These are phyloP conservation scores for Poecilia wingei DNA, from an alignment of 2,797 vertebrate genomes.

Conservation along the genomic window DNA sequence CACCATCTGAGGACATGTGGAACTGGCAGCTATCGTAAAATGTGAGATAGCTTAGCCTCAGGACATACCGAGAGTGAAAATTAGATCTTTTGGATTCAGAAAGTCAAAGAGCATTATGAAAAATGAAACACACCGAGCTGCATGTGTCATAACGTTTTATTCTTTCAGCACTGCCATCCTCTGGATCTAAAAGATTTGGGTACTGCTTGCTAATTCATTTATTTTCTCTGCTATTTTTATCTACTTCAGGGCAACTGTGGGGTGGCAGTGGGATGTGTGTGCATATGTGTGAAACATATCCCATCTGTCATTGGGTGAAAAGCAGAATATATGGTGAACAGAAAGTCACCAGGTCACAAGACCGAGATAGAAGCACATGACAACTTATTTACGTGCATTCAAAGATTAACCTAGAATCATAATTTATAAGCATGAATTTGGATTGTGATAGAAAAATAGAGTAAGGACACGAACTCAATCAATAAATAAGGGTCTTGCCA, in stretches of 20 bases:
- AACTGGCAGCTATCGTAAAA: conserved; percentile 78
- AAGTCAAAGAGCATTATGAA: conserved; percentile 69
- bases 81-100: conserved; percentile 64
- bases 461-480: not conserved
- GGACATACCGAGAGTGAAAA: conserved; percentile 66
- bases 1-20: conserved; percentile 57
- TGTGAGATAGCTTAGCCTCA: conserved; percentile 58
- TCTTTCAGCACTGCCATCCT: conserved; percentile 37
- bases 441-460: not conserved
- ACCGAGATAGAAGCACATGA: not conserved
- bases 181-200: conserved; percentile 14
- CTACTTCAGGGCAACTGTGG: not conserved
- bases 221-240: not conserved
- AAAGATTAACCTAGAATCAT: not conserved
- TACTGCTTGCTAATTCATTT: conserved; percentile 26
- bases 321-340: not conserved
- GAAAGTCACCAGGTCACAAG: not conserved
- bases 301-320: not conserved
- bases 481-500: not conserved
- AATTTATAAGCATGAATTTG: not conserved
- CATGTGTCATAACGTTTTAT: conserved; percentile 57
- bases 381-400: not conserved
- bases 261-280: not conserved
- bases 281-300: not conserved
- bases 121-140: conserved; percentile 54